Conservation (phyloP, 2,888 invertebrate genomes). For the Philhelius pedissequus region DNA sequence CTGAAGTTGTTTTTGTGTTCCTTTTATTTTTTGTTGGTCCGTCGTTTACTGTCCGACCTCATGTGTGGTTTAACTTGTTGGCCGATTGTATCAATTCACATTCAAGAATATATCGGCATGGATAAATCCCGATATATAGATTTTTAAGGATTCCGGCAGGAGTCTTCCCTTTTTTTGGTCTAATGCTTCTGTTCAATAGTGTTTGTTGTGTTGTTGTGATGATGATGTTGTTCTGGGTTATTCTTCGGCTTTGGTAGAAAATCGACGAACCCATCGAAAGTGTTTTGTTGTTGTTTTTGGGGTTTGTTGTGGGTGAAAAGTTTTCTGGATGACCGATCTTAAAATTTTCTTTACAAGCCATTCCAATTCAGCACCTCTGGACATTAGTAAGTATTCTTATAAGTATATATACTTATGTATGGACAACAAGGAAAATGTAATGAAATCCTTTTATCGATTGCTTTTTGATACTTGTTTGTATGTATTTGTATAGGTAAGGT, state of each 20-base stretch:
- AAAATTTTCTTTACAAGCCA: conserved; percentile 28
- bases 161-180: conserved; percentile 43
- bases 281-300: conserved; percentile 14
- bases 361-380: conserved; percentile 45
- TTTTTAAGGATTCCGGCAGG: conserved; percentile 24
- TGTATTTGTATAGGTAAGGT: neutral
- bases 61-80: conserved; percentile 62
- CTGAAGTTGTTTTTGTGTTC: conserved; percentile 2
- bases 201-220: neutral
- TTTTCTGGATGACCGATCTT: conserved; percentile 29
- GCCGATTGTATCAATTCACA: conserved; percentile 37
- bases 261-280: neutral
- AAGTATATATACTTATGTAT: neutral
- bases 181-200: conserved; percentile 51
- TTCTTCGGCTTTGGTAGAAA: neutral
- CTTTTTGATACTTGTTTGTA: neutral
- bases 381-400: neutral
- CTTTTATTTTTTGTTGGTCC: neutral
- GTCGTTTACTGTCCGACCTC: conserved; percentile 34
- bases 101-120: neutral
- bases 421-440: conserved; percentile 9
- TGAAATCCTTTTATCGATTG: conserved; percentile 43
- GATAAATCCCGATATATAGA: conserved; percentile 55
- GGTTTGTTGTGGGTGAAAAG: conserved; percentile 2
- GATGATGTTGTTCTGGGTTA: neutral